phyloP scores from a whole-genome alignment of 2,797 vertebrate species.

The Rhyacichthys aspro region DNA sequence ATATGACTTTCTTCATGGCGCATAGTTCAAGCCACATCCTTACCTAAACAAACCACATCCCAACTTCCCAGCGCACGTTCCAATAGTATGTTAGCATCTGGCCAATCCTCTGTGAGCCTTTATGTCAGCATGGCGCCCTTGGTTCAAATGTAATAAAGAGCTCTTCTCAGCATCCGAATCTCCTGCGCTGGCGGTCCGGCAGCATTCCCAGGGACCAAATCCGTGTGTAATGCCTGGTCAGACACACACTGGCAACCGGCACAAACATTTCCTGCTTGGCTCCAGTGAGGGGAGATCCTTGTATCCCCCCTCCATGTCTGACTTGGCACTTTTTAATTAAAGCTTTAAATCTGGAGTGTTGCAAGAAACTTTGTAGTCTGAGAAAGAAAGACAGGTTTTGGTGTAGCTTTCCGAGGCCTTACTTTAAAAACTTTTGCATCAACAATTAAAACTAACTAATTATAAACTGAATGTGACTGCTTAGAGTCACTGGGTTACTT shows the following conservation, averaged over 20 bases:
- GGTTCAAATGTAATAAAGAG: constrained; percentile 69
- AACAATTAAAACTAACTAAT: too few species aligned
- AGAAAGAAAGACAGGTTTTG: constrained; percentile 30
- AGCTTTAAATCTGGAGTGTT: constrained; percentile 69
- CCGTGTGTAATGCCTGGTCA: constrained; percentile 79
- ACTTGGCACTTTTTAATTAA: constrained; percentile 82
- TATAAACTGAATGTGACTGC: too few species aligned
- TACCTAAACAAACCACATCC: constrained; percentile 54
- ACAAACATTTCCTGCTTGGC: constrained; percentile 85
- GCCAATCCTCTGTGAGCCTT: constrained; percentile 48
- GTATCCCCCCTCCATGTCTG: constrained; percentile 55
- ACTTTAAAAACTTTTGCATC: constrained; percentile 16
- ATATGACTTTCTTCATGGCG: constrained; percentile 22
- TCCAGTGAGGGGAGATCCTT: constrained; percentile 68
- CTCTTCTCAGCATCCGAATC: constrained; percentile 61
- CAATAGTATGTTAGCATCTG: constrained; percentile 30
- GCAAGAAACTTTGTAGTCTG: constrained; percentile 41
- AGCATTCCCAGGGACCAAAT: constrained; percentile 79
- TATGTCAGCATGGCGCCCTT: constrained; percentile 48
- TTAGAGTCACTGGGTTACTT: background rate
- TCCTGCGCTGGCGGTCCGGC: constrained; percentile 65
- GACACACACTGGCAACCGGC: constrained; percentile 79
- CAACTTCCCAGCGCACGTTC: constrained; percentile 28
- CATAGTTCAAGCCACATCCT: constrained; percentile 32
- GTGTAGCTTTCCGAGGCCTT: constrained; percentile 30